Evolutionary conservation across 2,888 invertebrate species (phyloP), one percentile per base, ranked within the genome.

Genomic region (Mycogona germanica): DNA sequence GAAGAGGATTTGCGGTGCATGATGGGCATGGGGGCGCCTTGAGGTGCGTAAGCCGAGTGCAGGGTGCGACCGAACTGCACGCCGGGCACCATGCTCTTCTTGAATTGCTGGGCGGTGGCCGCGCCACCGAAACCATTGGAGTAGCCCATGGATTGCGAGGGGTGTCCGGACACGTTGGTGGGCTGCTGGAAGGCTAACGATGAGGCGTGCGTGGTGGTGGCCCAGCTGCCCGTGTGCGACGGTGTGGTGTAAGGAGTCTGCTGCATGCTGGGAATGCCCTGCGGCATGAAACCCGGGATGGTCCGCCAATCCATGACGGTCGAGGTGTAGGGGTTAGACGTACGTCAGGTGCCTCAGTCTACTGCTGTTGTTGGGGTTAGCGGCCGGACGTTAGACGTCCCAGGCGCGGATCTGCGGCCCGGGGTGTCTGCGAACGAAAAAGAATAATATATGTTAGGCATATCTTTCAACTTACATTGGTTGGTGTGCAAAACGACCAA

Each of bases 181-280:
- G 40, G 51, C 17, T 51, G 51, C 26, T 51, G 51, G 17, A 51
- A 51, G 35, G 51, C 40, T 6, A 51, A n/a, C n/a, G 51, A n/a
- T 12, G 41, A 14, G 3, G 51, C 51, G 29, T 51, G 51, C 14
- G 51, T 51, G 2, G 51, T 51, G 17, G 41, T 41, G 12, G 41
- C 28, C 40, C 51, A 40, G 29, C 51, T 30, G 5, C 41, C 51
- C 9, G 41, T 26, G 17, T 40, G 51, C 4, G 51, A 28, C 19
- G 51, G 41, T 6, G 51, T 25, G 14, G 41, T 37, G 25, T 51
- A 51, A 14, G 51, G 28, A 9, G 51, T 14, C 37, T 51, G 51
- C 42, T 51, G 51, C 51, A 51, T 51, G 26, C 26, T 51, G 17
- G 51, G 51, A n/a, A 51, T 40, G 51, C 17, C 51, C 41, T 51